These are phyloP conservation scores for Mastacembelus armatus DNA, from an alignment of 2,797 vertebrate species.

Conservation along the genomic window DNA sequence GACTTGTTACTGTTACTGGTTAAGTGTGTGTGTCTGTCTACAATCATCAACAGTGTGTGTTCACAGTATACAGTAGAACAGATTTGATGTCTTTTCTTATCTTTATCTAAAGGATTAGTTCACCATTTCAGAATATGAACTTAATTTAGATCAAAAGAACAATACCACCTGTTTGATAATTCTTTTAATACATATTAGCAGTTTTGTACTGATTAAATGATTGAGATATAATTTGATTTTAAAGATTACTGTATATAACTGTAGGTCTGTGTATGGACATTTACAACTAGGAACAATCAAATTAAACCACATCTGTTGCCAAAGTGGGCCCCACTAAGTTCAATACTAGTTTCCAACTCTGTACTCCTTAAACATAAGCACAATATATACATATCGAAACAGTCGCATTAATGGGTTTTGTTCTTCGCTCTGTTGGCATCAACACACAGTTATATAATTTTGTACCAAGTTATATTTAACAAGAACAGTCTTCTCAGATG, in stretches of 20 bases:
- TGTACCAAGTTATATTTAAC: conserved; percentile 74
- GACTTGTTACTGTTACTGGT: conserved; percentile 1
- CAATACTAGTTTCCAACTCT: conserved; percentile 3
- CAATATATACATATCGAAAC: not conserved
- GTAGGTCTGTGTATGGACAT: not conserved
- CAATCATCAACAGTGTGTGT: not conserved
- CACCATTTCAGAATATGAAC: too few species aligned
- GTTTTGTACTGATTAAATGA: too few species aligned
- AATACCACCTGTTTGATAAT: too few species aligned
- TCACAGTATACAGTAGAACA: conserved; percentile 5
- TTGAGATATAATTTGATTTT: too few species aligned
- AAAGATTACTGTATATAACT: not conserved
- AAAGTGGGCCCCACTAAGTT: not conserved
- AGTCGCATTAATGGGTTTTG: conserved; percentile 17
- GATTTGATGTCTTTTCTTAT: not conserved
- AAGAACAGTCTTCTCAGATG: conserved; percentile 62
- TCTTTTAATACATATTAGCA: too few species aligned
- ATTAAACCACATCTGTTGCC: not conserved
- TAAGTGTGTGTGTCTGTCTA: not conserved
- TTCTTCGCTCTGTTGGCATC: conserved; percentile 54
- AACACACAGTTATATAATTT: conserved; percentile 64
- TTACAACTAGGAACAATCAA: not conserved
- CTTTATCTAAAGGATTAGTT: not conserved
- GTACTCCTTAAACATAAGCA: conserved; percentile 12
- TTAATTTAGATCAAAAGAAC: too few species aligned